Evolutionary conservation across 64 coral and sea anemone genomes (phyloP).

Genomic region (Montipora sp.): DNA sequence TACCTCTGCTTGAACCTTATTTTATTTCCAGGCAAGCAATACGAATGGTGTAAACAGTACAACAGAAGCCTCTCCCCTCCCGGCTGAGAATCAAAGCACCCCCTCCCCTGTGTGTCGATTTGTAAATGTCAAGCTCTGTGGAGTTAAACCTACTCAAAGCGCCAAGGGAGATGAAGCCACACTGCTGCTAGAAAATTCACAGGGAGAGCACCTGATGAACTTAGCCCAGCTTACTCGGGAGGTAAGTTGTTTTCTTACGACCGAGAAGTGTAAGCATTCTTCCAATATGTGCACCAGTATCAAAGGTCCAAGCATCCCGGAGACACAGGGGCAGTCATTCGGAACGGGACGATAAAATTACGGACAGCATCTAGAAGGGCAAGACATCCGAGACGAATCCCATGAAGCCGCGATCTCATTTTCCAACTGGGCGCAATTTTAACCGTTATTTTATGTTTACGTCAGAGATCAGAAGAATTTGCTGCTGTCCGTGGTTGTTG

Average conservation of each 20-base stretch:
- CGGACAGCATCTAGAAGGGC: too few relatives aligned
- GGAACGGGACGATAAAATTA: too few relatives aligned
- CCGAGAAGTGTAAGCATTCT: neutral
- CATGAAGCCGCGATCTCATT: too few relatives aligned
- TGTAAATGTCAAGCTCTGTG: conserved; percentile 86
- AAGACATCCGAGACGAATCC: too few relatives aligned
- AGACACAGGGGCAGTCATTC: too few relatives aligned
- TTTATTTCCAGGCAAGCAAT: conserved; percentile 5
- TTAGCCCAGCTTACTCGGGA: conserved; percentile 57
- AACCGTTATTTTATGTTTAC: too few relatives aligned
- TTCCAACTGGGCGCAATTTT: too few relatives aligned
- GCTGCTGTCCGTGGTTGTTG: too few relatives aligned
- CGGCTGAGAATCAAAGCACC: conserved; percentile 23
- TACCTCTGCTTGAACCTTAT: neutral
- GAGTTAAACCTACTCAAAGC: conserved; percentile 69
- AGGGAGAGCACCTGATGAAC: conserved; percentile 72
- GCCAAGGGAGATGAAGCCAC: conserved; percentile 74
- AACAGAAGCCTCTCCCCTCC: conserved; percentile 3
- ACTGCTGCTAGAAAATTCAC: conserved; percentile 85
- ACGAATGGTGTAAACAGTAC: neutral
- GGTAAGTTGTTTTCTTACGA: conserved; percentile 12
- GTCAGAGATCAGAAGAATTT: too few relatives aligned
- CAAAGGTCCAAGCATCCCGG: too few relatives aligned
- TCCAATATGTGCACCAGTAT: neutral
- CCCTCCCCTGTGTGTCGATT: conserved; percentile 86